Conservation (phyloP, 2,113 vertebrate species). For the Periophthalmodon schlosseri region DNA sequence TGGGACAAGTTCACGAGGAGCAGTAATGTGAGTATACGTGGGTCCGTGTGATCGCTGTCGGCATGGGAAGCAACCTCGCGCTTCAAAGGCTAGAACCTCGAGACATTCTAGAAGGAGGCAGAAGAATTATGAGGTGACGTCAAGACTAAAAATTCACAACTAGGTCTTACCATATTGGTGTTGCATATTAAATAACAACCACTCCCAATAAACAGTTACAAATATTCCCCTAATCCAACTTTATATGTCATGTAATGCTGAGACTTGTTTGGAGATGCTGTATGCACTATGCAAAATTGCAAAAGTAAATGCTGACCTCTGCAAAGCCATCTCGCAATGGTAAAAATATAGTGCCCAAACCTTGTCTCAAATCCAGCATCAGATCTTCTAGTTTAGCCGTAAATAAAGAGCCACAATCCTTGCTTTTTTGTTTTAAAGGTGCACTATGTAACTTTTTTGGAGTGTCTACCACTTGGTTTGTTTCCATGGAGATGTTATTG, state of each 20-base stretch:
- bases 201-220: slow-evolving; percentile 10
- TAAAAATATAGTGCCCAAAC: not conserved
- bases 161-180: slow-evolving; percentile 14
- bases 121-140: slow-evolving; percentile 24
- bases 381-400: not conserved
- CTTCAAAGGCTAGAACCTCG: slow-evolving; percentile 34
- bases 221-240: slow-evolving; percentile 4
- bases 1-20: slow-evolving; percentile 49
- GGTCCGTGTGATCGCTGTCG: slow-evolving; percentile 30
- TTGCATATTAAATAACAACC: slow-evolving; percentile 26
- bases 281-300: not conserved
- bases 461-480: no score
- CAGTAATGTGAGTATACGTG: slow-evolving; percentile 59
- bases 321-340: not conserved
- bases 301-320: not conserved
- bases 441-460: no score
- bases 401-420: no score
- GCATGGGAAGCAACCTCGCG: slow-evolving; percentile 31
- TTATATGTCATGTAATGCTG: not conserved
- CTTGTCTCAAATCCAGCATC: not conserved
- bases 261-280: no score
- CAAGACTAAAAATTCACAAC: slow-evolving; percentile 49
- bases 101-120: slow-evolving; percentile 11
- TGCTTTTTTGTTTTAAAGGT: no score
- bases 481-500: no score